Conservation (phyloP, 2,113 vertebrate genomes). For the Zootoca vivipara region DNA sequence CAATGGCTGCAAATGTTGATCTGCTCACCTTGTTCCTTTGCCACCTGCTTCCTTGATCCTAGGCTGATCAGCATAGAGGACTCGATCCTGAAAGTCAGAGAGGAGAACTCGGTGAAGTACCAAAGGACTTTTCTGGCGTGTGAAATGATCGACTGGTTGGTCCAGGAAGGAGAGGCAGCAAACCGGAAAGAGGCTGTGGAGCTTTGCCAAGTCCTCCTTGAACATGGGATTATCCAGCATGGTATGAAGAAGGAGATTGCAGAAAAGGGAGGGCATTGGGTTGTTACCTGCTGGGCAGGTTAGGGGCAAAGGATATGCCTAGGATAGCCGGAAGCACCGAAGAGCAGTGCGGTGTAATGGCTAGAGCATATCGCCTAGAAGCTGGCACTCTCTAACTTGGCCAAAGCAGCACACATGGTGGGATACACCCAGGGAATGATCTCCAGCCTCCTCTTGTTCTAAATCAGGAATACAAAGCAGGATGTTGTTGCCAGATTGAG, state of each 20-base stretch:
- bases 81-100: conserved; percentile 80
- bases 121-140: conserved; percentile 82
- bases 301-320: background rate
- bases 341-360: background rate
- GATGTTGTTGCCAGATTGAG: background rate
- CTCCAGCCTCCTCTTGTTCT: background rate
- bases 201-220: conserved; percentile 79
- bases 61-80: conserved; percentile 80
- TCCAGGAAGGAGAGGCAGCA: conserved; percentile 81
- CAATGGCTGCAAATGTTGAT: background rate
- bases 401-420: too few species aligned
- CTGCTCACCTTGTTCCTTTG: background rate
- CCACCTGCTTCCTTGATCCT: conserved; percentile 42
- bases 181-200: conserved; percentile 79
- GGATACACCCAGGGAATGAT: background rate
- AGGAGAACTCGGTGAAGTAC: conserved; percentile 81
- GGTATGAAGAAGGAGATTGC: conserved; percentile 61
- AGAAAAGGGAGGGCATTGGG: background rate
- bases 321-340: too few species aligned
- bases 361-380: background rate
- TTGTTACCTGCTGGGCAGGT: background rate
- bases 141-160: conserved; percentile 85
- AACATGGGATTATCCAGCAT: conserved; percentile 87
- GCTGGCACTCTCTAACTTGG: background rate
- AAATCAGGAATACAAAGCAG: background rate